Base-by-base conservation (phyloP, 2,797 vertebrate species). In the Iguana delicatissima region DNA sequence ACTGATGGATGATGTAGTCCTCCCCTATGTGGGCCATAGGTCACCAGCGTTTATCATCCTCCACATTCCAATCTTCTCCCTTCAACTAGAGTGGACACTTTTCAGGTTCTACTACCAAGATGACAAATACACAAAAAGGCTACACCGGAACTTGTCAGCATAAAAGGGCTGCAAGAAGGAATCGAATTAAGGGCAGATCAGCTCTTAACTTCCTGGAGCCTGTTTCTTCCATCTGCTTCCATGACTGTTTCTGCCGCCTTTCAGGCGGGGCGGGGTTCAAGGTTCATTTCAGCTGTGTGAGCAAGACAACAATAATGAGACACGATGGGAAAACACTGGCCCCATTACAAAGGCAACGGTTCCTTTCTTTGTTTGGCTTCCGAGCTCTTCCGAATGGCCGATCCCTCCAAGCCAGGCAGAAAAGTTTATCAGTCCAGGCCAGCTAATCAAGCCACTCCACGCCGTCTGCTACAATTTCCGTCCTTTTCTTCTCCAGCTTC, bases 401-500 rank as follows among this genome's bases (percentile, higher is more conserved):
- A 93, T 94, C 93, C 20, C 46, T 62, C 81, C 95, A 95, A 93
- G 94, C 93, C 94, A 95, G 93, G 95, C 94, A 96, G 95, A 93
- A 95, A 95, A 95, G 93, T 96, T 96, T 94, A 96, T 96, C 95
- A 95, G 95, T 93, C 95, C 92, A 95, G 94, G 94, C 94, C 95
- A 95, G 94, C 96, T 96, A 96, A 96, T 96, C 95, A 96, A 95
- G 85, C 94, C 52, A 69, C 88, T 86, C 79, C 87, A 86, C 22
- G 35, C 69, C 8, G 79, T 38, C 76, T 82, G 95, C 92, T 90
- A 93, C 95, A 95, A 96, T 96, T 96, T 96, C 95, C 95, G 94
- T 94, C 94, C 96, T 93, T 96, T 96, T 96, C 96, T 96, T 96
- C 95, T 95, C 94, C 87, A 92, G 93, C 95, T 96, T 94, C 94